These are phyloP conservation scores for Chaetops frenatus DNA, from an alignment of 2,113 vertebrate species.

Conservation along the genomic window DNA sequence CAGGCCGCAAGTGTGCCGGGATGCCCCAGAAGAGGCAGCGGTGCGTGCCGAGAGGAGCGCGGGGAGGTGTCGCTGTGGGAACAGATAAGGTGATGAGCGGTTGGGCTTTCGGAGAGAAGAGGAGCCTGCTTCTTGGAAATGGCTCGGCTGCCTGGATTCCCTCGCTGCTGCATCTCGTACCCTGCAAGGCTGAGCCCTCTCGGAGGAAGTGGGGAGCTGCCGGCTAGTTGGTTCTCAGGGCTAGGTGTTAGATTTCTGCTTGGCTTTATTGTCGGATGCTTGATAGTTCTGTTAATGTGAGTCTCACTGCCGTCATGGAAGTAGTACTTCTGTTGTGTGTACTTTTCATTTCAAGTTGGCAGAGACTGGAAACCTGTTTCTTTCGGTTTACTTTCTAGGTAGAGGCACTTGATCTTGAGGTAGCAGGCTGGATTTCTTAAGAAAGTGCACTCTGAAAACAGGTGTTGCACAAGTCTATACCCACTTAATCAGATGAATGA, in stretches of 20 bases:
- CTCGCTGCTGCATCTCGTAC: conserved; percentile 28
- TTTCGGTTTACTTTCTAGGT: conserved; percentile 37
- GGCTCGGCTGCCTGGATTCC: conserved; percentile 52
- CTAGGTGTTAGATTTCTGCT: conserved; percentile 5
- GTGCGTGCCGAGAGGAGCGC: not conserved
- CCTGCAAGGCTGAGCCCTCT: not conserved
- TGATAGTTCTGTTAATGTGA: not conserved
- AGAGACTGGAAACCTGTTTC: not conserved
- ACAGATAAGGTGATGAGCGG: not conserved
- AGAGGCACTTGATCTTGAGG: not conserved
- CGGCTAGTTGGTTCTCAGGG: conserved; percentile 38
- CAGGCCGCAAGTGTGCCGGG: not conserved
- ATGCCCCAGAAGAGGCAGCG: not conserved
- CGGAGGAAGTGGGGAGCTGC: conserved; percentile 72
- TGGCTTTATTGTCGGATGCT: not conserved
- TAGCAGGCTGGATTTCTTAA: not conserved
- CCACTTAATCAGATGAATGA: not conserved
- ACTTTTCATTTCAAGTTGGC: not conserved
- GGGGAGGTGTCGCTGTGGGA: not conserved
- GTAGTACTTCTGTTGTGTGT: not conserved
- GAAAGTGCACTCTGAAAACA: not conserved
- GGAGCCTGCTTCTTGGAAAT: conserved; percentile 68
- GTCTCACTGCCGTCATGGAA: not conserved
- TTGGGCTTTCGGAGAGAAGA: conserved; percentile 44
- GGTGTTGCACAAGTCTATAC: not conserved